Conservation (phyloP, 2,888 invertebrate genomes). For the Tiliacea citrago region DNA sequence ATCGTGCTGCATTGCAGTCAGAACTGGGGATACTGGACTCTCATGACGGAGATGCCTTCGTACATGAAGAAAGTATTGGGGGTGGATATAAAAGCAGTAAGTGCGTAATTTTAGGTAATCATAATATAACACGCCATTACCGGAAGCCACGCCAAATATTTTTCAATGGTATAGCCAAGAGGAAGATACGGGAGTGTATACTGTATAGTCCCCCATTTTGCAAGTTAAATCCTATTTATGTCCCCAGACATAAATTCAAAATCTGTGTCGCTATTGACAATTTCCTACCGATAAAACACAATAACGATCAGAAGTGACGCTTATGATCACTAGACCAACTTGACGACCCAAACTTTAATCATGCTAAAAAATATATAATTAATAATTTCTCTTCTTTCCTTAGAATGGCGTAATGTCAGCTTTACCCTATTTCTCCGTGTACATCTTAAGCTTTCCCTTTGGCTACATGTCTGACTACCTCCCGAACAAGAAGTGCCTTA, state of each 20-base stretch:
- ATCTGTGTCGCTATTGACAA: no score
- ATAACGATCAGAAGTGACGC: neutral
- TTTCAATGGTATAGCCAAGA: neutral
- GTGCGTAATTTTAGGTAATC: slow-evolving; percentile 19
- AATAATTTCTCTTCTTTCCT: slow-evolving; percentile 60
- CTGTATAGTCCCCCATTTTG: neutral
- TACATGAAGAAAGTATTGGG: slow-evolving; percentile 91
- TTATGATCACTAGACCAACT: neutral
- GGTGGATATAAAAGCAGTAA: slow-evolving; percentile 86
- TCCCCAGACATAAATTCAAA: neutral
- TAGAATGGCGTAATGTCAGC: slow-evolving; percentile 92
- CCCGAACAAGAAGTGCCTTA: slow-evolving; percentile 85
- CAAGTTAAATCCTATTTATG: neutral
- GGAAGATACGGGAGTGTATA: neutral
- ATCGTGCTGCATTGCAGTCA: slow-evolving; percentile 88
- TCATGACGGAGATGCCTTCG: slow-evolving; percentile 92
- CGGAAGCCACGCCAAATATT: neutral
- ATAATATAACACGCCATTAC: neutral
- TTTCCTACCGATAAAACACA: neutral
- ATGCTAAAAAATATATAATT: neutral
- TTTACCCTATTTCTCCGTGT: slow-evolving; percentile 93
- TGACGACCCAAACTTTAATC: neutral
- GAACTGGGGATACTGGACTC: slow-evolving; percentile 93
- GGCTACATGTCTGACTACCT: slow-evolving; percentile 88
- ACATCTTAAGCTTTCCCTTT: slow-evolving; percentile 85